These are phyloP conservation scores for Scomberomorus guttatus DNA, from an alignment of 2,797 vertebrate species.

Conservation along the genomic window DNA sequence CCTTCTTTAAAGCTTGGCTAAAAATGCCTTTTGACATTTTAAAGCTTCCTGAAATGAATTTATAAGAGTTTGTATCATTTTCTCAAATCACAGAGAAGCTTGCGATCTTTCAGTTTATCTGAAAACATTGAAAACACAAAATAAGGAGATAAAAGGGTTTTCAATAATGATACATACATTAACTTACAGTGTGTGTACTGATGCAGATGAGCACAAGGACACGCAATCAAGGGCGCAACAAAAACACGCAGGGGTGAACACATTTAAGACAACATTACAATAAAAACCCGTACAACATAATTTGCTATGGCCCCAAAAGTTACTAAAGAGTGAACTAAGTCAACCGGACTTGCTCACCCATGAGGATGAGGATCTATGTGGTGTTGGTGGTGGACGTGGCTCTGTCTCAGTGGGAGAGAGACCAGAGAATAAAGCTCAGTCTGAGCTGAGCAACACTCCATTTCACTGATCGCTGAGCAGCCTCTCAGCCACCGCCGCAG, in stretches of 20 bases:
- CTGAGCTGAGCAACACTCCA: constrained; percentile 75
- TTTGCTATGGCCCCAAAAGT: constrained; percentile 5
- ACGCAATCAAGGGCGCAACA: background rate
- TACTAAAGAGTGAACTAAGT: constrained; percentile 31
- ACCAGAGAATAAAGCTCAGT: constrained; percentile 73
- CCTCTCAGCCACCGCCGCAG: constrained; percentile 53
- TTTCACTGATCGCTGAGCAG: constrained; percentile 84
- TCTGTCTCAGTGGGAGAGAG: constrained; percentile 63
- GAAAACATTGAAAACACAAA: background rate
- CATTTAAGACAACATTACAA: background rate
- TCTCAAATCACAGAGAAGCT: background rate
- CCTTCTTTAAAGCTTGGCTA: constrained; percentile 42
- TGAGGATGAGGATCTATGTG: constrained; percentile 52
- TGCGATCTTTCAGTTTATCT: background rate
- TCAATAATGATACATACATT: background rate
- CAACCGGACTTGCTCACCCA: constrained; percentile 51
- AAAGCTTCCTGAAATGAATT: background rate
- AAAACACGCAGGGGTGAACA: background rate
- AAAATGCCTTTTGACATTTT: constrained; percentile 50
- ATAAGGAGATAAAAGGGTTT: background rate
- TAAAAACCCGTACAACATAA: background rate
- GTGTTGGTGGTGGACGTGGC: constrained; percentile 51
- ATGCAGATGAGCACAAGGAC: background rate
- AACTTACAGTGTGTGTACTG: background rate
- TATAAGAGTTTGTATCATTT: constrained; percentile 9